phyloP scores from a whole-genome alignment of 2,113 vertebrate genomes.

The Pteruthius melanotis region DNA sequence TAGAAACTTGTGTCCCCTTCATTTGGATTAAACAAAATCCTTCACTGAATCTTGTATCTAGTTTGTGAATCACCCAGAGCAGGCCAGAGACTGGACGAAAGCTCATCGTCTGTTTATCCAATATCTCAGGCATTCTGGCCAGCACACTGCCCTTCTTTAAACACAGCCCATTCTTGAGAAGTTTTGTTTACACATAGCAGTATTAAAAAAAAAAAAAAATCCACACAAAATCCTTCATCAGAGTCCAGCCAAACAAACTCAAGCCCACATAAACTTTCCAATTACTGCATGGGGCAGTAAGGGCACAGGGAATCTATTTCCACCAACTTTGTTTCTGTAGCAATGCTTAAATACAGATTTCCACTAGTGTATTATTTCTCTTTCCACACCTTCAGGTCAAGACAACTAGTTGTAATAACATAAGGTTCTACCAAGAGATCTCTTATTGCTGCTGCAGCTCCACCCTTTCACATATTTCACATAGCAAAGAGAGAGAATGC shows the following conservation, averaged over 20 bases:
- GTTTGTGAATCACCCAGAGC: not conserved
- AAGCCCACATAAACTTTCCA: not conserved
- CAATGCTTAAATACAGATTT: not conserved
- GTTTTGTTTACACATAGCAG: not conserved
- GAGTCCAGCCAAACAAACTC: not conserved
- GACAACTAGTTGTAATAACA: not conserved
- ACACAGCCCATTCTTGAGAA: not conserved
- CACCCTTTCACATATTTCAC: not conserved
- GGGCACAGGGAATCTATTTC: not conserved
- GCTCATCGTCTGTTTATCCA: not conserved
- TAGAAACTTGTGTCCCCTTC: not conserved
- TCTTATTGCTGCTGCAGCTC: not conserved
- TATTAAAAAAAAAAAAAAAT: not conserved
- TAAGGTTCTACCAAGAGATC: not conserved
- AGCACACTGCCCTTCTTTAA: not conserved
- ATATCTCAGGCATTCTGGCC: not conserved
- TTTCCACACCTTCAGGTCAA: not conserved
- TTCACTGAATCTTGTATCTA: not conserved
- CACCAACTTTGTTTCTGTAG: not conserved
- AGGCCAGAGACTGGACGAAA: not conserved
- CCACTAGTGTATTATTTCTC: not conserved
- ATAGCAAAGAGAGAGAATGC: not conserved
- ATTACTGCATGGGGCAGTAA: not conserved
- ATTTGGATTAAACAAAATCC: not conserved
- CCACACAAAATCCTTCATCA: not conserved